These are phyloP conservation scores for Spondyliosoma cantharus DNA, from an alignment of 2,797 vertebrate genomes.

Conservation along the genomic window DNA sequence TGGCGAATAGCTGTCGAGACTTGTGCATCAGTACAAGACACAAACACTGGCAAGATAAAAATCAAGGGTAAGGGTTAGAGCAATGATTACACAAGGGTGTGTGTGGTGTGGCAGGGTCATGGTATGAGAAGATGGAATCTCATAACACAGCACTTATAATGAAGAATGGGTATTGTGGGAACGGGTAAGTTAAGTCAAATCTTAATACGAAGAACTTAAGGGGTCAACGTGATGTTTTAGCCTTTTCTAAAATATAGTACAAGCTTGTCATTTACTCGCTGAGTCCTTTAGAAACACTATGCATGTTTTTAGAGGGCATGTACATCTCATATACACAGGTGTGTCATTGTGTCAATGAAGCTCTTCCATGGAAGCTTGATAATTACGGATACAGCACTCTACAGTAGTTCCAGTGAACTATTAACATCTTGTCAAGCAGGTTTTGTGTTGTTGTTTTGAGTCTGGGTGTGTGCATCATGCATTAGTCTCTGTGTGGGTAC, in stretches of 20 bases:
- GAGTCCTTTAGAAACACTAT: background rate
- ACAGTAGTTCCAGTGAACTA: accelerated
- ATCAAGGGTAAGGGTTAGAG: too few species aligned
- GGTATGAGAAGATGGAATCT: background rate
- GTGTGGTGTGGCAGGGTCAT: background rate
- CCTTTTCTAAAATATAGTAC: background rate
- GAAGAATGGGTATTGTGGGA: background rate
- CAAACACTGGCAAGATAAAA: too few species aligned
- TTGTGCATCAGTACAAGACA: background rate
- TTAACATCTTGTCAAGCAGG: background rate
- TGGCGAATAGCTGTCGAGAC: background rate
- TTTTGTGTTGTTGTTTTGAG: background rate
- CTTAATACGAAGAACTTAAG: background rate
- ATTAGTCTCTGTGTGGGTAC: too few species aligned
- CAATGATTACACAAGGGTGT: background rate
- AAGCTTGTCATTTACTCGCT: background rate
- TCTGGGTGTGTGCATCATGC: background rate
- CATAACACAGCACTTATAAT: background rate
- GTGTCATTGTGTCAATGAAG: background rate
- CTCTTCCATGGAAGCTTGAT: background rate
- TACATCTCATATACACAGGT: background rate
- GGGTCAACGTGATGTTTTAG: background rate
- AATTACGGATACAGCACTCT: background rate
- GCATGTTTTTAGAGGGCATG: background rate
- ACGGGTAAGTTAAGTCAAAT: background rate